These are phyloP conservation scores for Nemurella pictetii DNA, from an alignment of 2,888 invertebrate genomes.

Conservation along the genomic window DNA sequence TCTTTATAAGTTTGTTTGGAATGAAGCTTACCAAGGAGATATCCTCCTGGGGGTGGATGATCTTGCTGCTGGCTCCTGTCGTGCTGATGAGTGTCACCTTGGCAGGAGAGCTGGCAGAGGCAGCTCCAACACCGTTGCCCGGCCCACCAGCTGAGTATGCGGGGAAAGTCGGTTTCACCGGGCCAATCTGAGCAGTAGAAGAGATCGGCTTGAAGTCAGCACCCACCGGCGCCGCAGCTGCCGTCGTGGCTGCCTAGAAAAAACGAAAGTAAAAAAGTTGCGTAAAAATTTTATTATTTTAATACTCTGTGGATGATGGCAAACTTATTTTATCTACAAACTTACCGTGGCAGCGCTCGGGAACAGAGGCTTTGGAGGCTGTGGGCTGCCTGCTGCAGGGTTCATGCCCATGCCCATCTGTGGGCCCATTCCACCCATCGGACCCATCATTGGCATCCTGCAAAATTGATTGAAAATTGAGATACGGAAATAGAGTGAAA, in stretches of 20 bases:
- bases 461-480: slow-evolving; percentile 42
- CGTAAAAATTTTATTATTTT: too few species aligned
- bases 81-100: slow-evolving; percentile 67
- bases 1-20: too few species aligned
- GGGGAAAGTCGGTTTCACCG: slow-evolving; percentile 75
- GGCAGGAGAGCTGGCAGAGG: slow-evolving; percentile 46
- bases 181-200: slow-evolving; percentile 53
- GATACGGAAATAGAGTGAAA: too few species aligned
- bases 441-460: slow-evolving; percentile 61
- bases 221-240: slow-evolving; percentile 58
- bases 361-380: slow-evolving; percentile 75
- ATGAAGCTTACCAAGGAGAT: slow-evolving; percentile 66
- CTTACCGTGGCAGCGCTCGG: slow-evolving; percentile 66
- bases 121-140: slow-evolving; percentile 34
- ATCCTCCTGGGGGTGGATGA: slow-evolving; percentile 92
- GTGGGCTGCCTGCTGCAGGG: slow-evolving; percentile 50
- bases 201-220: slow-evolving; percentile 64
- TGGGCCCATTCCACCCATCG: slow-evolving; percentile 47
- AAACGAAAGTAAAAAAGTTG: too few species aligned
- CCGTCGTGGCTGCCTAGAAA: slow-evolving; percentile 43
- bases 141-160: slow-evolving; percentile 57
- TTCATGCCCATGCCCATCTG: slow-evolving; percentile 52
- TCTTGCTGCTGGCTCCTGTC: slow-evolving; percentile 84
- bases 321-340: too few species aligned
- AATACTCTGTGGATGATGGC: too few species aligned